Percentiles rank a stretch among this genome's conserved stretches.
These are phyloP conservation scores for Cyphomyrus plagiostoma DNA, from an alignment of 2,113 vertebrate genomes.

Conservation along the genomic window DNA sequence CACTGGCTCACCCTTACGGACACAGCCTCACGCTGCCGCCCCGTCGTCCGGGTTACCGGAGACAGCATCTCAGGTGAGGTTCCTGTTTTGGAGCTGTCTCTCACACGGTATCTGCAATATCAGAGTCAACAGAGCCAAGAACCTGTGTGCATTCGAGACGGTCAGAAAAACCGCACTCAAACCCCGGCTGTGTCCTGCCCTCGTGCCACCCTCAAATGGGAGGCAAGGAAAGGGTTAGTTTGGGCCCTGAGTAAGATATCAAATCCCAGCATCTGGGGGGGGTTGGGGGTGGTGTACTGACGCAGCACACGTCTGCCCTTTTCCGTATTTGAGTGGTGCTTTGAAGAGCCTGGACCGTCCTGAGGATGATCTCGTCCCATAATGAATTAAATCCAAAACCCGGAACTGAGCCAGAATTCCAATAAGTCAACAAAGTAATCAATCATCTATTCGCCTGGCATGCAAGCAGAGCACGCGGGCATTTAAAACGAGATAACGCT, in stretches of 20 bases:
- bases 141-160: background rate
- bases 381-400: slow-evolving; percentile 30
- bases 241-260: background rate
- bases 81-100: slow-evolving; percentile 3
- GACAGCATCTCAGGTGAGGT: slow-evolving; percentile 14
- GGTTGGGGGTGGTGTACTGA: background rate
- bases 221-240: background rate
- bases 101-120: background rate
- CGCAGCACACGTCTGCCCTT: slow-evolving; percentile 29
- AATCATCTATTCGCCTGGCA: slow-evolving; percentile 32
- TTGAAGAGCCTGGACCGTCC: slow-evolving; percentile 30
- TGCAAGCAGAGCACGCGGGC: slow-evolving; percentile 23
- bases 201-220: background rate
- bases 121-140: background rate
- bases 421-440: slow-evolving; percentile 37
- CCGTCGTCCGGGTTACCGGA: background rate
- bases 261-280: background rate
- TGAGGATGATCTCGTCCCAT: slow-evolving; percentile 29
- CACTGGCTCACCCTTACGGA: background rate
- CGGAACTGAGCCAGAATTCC: slow-evolving; percentile 29
- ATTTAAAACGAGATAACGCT: slow-evolving; percentile 13
- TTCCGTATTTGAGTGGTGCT: slow-evolving; percentile 30
- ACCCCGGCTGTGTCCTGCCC: background rate
- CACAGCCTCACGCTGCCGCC: background rate
- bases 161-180: background rate